Evolutionary conservation across 1,140 invertebrate species (phyloP), one percentile per base, ranked within the genome.

Genomic region (Heterodera schachtii): DNA sequence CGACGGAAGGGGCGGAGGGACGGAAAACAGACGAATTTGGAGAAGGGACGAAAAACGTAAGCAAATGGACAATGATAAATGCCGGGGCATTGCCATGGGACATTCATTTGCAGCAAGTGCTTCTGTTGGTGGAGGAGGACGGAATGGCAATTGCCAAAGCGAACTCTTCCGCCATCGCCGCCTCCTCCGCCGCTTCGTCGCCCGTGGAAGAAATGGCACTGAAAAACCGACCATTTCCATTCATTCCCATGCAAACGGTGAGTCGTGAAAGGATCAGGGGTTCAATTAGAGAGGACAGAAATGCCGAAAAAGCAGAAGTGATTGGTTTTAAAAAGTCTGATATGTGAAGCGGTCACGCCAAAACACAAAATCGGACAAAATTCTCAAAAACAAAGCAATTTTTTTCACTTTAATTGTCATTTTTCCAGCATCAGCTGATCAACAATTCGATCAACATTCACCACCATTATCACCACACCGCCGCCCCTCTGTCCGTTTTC

Each of bases 361-460:
- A 31, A 31, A 31, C 31, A 31, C 31, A 31, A 31, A 31, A 31
- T 31, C 31, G 31, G 31, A 31, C 31, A 31, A 31, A 31, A 31
- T 31, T 31, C 31, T 31, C 31, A 31, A 31, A 31, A 31, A 31
- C 31, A 31, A 31, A 31, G 31, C 31, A 0, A 31, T 31, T 52
- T 52, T 52, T 52, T 52, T 52, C 49, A 52, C 49, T 1, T 31
- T 52, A 8, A 52, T 52, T 8, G 49, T 52, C 49, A 52, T 8
- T 52, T 52, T 6, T 52, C 49, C 49, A 41, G 69, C 69, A 46
- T 64, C 69, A 71, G 69, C 69, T 71, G 69, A 46, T 71, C 69
- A 71, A 11, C 69, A 77, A 81, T 66, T 78, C 76, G 46, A 78
- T 78, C 69, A 78, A 67, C 69, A 78, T 78, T 47, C 76, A 78